Percentiles rank a stretch among this genome's conserved stretches.
Evolutionary conservation across 2,113 vertebrate species (phyloP).

Genomic region (Motacilla tschutschensis): DNA sequence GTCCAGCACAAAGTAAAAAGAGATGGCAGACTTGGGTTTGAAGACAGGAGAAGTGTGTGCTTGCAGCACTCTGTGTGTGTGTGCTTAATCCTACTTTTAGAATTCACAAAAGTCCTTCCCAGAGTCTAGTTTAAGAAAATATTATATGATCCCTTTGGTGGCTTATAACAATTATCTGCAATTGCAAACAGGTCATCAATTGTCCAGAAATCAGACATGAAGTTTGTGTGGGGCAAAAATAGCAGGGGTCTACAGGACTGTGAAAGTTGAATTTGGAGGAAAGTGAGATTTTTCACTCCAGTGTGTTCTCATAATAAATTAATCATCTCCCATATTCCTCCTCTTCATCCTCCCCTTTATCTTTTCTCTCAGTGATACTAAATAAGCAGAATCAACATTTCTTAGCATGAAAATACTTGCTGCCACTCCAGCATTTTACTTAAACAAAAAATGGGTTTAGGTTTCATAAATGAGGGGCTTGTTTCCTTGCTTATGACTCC

Average conservation of each 20-base stretch:
- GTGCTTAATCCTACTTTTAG: not conserved
- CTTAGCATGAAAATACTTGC: slow-evolving; percentile 5
- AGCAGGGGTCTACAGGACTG: not conserved
- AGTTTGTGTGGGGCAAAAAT: not conserved
- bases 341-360: not conserved
- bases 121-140: not conserved
- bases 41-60: not conserved
- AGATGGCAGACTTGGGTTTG: not conserved
- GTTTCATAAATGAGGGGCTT: not conserved
- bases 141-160: fast-evolving
- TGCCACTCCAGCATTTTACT: not conserved
- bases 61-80: not conserved
- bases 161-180: not conserved
- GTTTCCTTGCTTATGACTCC: not conserved
- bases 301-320: not conserved
- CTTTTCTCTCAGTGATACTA: not conserved
- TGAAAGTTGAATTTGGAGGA: not conserved
- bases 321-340: not conserved
- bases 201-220: not conserved
- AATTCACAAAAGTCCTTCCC: not conserved
- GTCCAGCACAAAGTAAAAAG: not conserved
- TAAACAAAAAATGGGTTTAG: not conserved
- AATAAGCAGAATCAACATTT: not conserved
- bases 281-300: not conserved
- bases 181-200: not conserved